Conservation (phyloP, 2,797 vertebrate species). For the Adrianichthys oophorus region DNA sequence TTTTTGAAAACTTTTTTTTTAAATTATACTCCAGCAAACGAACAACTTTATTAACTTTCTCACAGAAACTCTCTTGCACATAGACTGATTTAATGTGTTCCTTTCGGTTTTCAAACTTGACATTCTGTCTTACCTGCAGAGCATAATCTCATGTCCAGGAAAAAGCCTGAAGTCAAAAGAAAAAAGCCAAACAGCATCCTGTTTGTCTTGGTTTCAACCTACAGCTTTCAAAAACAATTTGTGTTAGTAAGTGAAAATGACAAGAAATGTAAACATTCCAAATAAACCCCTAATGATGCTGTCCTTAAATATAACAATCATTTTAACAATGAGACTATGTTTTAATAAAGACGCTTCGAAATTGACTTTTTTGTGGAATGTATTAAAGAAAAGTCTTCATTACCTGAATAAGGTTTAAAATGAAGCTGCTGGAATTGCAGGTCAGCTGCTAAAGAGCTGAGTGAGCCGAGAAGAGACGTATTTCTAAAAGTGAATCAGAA, state of each 20-base stretch:
- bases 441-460: slow-evolving; percentile 30
- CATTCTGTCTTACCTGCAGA: slow-evolving; percentile 67
- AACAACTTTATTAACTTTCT: background rate
- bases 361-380: background rate
- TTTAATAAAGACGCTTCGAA: background rate
- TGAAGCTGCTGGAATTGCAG: slow-evolving; percentile 13
- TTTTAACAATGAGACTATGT: background rate
- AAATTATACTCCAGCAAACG: background rate
- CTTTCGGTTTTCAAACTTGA: background rate
- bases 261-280: background rate
- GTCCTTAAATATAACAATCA: slow-evolving; percentile 1
- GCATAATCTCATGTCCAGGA: slow-evolving; percentile 55
- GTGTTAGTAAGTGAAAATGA: background rate
- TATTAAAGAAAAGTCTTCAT: background rate
- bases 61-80: background rate
- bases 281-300: too few relatives aligned
- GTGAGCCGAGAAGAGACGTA: slow-evolving; percentile 31
- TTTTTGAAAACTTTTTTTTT: background rate
- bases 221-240: slow-evolving; percentile 21
- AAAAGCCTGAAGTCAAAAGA: slow-evolving; percentile 43
- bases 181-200: slow-evolving; percentile 48
- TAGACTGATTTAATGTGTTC: background rate
- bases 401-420: slow-evolving; percentile 46
- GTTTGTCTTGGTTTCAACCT: slow-evolving; percentile 46
- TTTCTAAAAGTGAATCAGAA: slow-evolving; percentile 36